Conservation (phyloP, 2,797 vertebrate species). For the Graptemys geographica region DNA sequence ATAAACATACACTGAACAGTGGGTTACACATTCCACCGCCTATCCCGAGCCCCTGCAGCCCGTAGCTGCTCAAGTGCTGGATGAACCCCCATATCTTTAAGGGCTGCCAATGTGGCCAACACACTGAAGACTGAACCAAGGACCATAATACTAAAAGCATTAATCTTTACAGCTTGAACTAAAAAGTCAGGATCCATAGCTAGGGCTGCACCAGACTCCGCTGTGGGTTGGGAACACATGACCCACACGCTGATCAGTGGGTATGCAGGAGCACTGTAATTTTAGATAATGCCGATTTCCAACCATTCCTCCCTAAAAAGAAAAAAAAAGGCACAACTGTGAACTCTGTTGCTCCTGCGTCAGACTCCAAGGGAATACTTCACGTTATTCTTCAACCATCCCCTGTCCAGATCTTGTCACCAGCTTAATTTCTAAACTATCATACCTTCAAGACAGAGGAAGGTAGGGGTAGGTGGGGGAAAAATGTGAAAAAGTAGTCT, state of each 20-base stretch:
- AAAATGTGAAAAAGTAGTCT: not conserved
- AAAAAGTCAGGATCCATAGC: not conserved
- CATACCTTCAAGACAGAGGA: not conserved
- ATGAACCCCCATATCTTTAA: not conserved
- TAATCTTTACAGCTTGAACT: not conserved
- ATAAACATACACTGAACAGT: not conserved
- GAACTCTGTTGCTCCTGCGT: not conserved
- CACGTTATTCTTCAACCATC: not conserved
- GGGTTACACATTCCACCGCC: not conserved
- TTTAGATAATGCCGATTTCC: not conserved
- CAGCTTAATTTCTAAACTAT: not conserved
- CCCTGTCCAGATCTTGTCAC: not conserved
- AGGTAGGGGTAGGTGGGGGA: not conserved
- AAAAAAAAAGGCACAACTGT: not conserved
- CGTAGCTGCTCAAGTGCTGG: not conserved
- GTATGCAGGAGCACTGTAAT: not conserved
- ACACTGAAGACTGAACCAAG: not conserved
- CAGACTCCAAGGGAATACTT: not conserved
- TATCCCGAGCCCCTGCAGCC: not conserved
- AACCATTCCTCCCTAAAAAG: not conserved
- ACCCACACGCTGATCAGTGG: not conserved
- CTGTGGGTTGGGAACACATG: not conserved
- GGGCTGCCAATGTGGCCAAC: fast-evolving
- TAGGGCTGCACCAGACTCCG: not conserved
- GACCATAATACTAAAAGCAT: not conserved